A percentile compares a stretch with the other conserved stretches of the same genome.
These are phyloP conservation scores for Andrena marginata DNA, from an alignment of 2,888 invertebrate genomes.

Conservation along the genomic window DNA sequence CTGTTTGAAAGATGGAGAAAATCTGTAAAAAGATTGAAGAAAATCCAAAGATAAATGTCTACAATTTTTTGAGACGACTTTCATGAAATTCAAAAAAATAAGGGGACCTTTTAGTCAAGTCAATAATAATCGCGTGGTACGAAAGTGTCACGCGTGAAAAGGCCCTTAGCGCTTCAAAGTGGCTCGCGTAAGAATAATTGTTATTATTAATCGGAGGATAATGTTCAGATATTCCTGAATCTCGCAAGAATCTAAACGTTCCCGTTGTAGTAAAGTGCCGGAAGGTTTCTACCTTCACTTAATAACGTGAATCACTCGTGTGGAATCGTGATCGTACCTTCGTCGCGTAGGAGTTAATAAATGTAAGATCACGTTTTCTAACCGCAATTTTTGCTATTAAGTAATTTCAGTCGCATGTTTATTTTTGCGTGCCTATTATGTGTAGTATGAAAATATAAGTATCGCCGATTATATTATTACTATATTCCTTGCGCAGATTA, in stretches of 20 bases:
- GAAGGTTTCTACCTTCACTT: constrained; percentile 65
- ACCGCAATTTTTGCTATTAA: not conserved
- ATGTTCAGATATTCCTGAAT: constrained; percentile 36
- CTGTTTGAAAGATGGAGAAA: too few relatives aligned
- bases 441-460: too few relatives aligned
- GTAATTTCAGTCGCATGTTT: not conserved
- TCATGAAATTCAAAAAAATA: too few relatives aligned
- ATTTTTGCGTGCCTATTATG: not conserved
- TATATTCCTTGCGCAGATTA: too few relatives aligned
- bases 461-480: too few relatives aligned
- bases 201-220: constrained; percentile 36
- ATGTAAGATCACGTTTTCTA: not conserved
- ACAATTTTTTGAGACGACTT: too few relatives aligned
- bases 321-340: constrained; percentile 41
- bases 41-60: too few relatives aligned
- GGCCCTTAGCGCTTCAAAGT: not conserved
- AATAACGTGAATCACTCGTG: constrained; percentile 47
- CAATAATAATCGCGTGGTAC: too few relatives aligned
- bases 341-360: constrained; percentile 22
- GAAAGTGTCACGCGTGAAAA: not conserved
- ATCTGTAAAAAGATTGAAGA: too few relatives aligned
- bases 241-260: constrained; percentile 44
- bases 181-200: constrained; percentile 4
- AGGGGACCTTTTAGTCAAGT: too few relatives aligned
- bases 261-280: constrained; percentile 44